Conservation (phyloP, 2,797 vertebrate genomes). For the Cygnus olor region DNA sequence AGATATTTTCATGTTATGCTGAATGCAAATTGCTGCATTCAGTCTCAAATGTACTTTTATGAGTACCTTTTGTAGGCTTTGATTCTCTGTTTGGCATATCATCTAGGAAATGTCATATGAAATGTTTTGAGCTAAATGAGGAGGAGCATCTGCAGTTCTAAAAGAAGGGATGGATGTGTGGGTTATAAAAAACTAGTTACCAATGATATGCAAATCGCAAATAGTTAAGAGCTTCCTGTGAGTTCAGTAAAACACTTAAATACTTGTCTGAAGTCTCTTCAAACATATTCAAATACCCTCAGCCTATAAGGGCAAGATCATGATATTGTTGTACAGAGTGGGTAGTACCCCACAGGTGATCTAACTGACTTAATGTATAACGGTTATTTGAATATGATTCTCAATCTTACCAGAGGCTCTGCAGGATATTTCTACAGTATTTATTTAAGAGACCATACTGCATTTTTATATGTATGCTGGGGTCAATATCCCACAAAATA, state of each 20-base stretch:
- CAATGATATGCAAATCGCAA: background rate
- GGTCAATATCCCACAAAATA: background rate
- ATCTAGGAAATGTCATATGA: constrained; percentile 20
- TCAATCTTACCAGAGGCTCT: background rate
- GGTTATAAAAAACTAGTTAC: constrained; percentile 30
- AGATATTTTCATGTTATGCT: constrained; percentile 29
- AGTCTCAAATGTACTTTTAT: constrained; percentile 3
- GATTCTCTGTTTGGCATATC: constrained; percentile 4
- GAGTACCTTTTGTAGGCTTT: constrained; percentile 32
- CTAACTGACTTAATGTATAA: background rate
- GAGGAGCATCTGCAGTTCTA: constrained; percentile 44
- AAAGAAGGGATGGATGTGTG: background rate
- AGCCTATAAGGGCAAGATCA: background rate
- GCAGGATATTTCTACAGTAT: background rate
- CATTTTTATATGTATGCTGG: background rate
- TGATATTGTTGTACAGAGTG: background rate
- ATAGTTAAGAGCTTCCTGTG: background rate
- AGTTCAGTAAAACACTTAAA: background rate
- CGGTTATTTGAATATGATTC: background rate
- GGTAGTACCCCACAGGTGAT: background rate
- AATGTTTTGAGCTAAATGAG: constrained; percentile 50
- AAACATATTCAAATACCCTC: background rate
- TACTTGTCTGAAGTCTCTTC: background rate
- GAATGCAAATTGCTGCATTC: constrained; percentile 48
- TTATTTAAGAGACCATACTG: background rate